These are phyloP conservation scores for Rotaria macrura DNA, from an alignment of 2,888 invertebrate genomes.

Conservation along the genomic window DNA sequence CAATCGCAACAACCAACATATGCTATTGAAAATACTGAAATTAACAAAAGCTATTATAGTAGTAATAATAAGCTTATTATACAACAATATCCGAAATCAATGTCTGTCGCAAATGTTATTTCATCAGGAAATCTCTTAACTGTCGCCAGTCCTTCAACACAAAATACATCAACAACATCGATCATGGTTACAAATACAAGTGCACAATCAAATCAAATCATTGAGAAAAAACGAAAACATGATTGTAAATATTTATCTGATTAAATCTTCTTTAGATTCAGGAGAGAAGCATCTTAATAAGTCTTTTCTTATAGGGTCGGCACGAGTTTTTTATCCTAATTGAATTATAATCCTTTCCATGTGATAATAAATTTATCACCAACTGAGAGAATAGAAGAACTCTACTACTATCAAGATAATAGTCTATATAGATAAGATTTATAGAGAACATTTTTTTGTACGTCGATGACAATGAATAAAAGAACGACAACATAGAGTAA, in stretches of 20 bases:
- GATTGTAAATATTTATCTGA: not conserved
- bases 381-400: no score
- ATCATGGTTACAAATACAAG: not conserved
- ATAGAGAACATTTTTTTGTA: no score
- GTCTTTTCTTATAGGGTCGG: no score
- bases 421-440: no score
- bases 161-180: not conserved
- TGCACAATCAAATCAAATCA: not conserved
- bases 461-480: no score
- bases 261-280: not conserved
- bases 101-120: not conserved
- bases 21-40: conserved; percentile 18
- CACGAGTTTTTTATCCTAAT: no score
- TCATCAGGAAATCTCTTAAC: not conserved
- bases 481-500: no score
- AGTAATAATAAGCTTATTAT: not conserved
- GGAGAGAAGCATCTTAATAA: not conserved
- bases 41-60: conserved; percentile 4
- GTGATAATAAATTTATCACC: no score
- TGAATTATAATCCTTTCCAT: no score
- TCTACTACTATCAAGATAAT: no score
- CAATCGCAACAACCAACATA: not conserved
- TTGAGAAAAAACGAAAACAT: not conserved
- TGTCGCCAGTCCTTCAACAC: not conserved
- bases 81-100: not conserved